These are phyloP conservation scores for Mantis religiosa DNA, from an alignment of 2,888 invertebrate species.

Conservation along the genomic window DNA sequence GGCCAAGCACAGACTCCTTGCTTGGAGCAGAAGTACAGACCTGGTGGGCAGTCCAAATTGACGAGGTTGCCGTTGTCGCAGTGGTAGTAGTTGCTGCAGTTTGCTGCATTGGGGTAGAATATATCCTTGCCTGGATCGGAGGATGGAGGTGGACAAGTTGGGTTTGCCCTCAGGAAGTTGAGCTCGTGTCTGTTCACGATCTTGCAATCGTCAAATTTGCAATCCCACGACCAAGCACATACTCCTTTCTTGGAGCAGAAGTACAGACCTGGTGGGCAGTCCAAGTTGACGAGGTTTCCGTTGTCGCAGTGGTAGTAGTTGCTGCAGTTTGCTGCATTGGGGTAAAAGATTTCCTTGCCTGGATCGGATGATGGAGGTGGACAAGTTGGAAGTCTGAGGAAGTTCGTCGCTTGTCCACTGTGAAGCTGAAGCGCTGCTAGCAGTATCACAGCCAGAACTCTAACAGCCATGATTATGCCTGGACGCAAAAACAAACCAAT, in stretches of 20 bases:
- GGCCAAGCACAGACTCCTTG: not conserved
- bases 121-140: not conserved
- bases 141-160: not conserved
- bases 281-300: conserved; percentile 46
- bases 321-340: conserved; percentile 44
- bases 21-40: not conserved
- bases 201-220: not conserved
- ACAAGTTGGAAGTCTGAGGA: not conserved
- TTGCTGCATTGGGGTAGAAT: conserved; percentile 42
- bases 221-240: not conserved
- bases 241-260: not conserved
- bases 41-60: conserved; percentile 46
- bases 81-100: conserved; percentile 49
- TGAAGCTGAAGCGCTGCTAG: not conserved
- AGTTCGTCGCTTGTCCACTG: not conserved
- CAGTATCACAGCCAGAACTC: not conserved
- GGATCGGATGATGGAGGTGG: not conserved
- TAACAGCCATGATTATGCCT: not conserved
- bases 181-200: not conserved
- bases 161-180: not conserved
- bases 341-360: conserved; percentile 33
- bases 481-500: not conserved
- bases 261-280: conserved; percentile 41
- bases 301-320: conserved; percentile 51
- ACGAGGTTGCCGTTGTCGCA: conserved; percentile 48